Evolutionary conservation across 2,888 invertebrate genomes (phyloP).

Genomic region (Eupeodes luniger): DNA sequence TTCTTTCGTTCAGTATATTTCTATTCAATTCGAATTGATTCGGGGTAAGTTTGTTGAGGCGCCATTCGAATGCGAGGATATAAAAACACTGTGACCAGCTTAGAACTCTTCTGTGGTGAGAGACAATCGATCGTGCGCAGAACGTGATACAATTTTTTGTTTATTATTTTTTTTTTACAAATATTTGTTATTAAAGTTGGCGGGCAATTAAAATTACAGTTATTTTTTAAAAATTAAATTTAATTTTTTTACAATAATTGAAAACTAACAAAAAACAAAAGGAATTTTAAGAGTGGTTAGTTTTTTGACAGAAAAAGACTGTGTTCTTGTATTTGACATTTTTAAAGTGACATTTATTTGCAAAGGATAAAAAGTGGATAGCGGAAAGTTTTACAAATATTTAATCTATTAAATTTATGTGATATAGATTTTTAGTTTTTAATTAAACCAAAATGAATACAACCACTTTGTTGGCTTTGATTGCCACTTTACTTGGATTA

Average conservation of each 20-base stretch:
- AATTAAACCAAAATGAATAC: slow-evolving; percentile 35
- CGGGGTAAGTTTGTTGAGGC: slow-evolving; percentile 41
- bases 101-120: slow-evolving; percentile 73
- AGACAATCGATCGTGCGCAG: slow-evolving; percentile 72
- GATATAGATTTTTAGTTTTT: not conserved
- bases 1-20: slow-evolving; percentile 43
- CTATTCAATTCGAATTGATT: slow-evolving; percentile 11
- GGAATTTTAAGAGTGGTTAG: too few relatives aligned
- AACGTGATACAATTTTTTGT: slow-evolving; percentile 50
- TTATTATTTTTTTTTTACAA: not conserved
- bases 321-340: too few relatives aligned
- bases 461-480: slow-evolving; percentile 27
- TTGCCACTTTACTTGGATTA: slow-evolving; percentile 63
- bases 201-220: slow-evolving; percentile 21
- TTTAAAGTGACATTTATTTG: too few relatives aligned
- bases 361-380: too few relatives aligned
- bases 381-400: too few relatives aligned
- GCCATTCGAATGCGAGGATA: slow-evolving; percentile 71
- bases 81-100: slow-evolving; percentile 64
- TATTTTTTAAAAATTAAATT: not conserved
- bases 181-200: slow-evolving; percentile 37
- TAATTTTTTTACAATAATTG: too few relatives aligned
- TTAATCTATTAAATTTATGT: too few relatives aligned
- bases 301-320: too few relatives aligned
- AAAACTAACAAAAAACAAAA: too few relatives aligned